Percentiles rank a stretch among this genome's conserved stretches.
phyloP scores from a whole-genome alignment of 2,113 vertebrate species.

The Gopherus evgoodei region DNA sequence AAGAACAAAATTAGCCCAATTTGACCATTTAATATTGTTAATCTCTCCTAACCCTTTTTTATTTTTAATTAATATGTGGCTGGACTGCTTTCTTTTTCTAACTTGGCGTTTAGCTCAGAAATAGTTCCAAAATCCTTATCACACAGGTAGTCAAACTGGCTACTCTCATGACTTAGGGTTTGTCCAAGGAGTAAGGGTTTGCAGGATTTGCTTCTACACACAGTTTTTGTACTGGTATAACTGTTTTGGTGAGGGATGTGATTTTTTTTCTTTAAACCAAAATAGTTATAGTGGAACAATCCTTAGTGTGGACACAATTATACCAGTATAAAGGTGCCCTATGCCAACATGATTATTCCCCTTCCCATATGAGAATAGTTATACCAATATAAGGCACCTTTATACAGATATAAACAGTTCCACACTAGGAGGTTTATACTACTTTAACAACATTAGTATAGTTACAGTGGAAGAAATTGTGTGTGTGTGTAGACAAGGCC shows the following conservation, averaged over 20 bases:
- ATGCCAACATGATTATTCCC: not conserved
- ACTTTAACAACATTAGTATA: not conserved
- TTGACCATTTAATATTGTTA: conserved; percentile 16
- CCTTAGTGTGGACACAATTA: not conserved
- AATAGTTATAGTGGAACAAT: accelerated
- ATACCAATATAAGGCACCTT: not conserved
- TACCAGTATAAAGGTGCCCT: not conserved
- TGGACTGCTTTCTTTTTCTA: not conserved
- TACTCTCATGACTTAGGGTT: not conserved
- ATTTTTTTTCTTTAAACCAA: not conserved
- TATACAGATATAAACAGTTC: not conserved
- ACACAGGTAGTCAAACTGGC: not conserved
- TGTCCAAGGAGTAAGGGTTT: not conserved
- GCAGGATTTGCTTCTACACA: not conserved
- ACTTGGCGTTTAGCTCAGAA: not conserved
- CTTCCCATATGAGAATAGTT: not conserved
- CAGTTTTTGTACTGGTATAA: not conserved
- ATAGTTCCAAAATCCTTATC: not conserved
- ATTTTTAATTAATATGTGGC: not conserved
- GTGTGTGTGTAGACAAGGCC: not conserved
- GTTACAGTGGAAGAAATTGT: not conserved
- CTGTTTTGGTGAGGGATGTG: not conserved
- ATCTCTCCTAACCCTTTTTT: not conserved
- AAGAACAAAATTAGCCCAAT: not conserved
- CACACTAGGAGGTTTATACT: not conserved